A percentile compares a stretch with the other conserved stretches of the same genome.
These are phyloP conservation scores for Zygogramma bicolorata DNA, from an alignment of 2,888 invertebrate species.

Conservation along the genomic window DNA sequence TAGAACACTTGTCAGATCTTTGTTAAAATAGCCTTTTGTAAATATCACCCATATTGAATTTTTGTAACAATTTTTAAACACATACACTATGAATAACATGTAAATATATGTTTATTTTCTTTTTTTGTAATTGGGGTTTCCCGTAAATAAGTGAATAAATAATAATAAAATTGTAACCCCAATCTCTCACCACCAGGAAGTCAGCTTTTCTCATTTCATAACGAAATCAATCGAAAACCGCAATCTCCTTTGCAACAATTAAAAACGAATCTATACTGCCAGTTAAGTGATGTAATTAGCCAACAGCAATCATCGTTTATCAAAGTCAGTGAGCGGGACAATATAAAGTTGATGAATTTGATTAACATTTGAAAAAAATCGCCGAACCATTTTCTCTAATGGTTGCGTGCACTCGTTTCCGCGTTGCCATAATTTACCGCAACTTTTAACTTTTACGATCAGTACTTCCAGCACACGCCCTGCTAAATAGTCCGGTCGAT, in stretches of 20 bases:
- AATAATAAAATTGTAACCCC: not conserved
- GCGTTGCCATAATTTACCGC: conserved; percentile 12
- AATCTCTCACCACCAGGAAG: not conserved
- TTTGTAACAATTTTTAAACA: no score
- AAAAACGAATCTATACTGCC: conserved; percentile 2
- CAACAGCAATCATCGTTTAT: conserved; percentile 7
- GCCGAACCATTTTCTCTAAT: conserved; percentile 13
- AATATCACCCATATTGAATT: no score
- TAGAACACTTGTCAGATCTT: no score
- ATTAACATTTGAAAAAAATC: conserved; percentile 12
- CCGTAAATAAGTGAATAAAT: no score
- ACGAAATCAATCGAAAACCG: not conserved
- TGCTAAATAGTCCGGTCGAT: not conserved
- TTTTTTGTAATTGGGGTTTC: no score
- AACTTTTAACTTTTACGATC: not conserved
- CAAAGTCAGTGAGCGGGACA: not conserved
- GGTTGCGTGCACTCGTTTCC: conserved; percentile 8
- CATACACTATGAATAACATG: no score
- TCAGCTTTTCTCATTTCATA: not conserved
- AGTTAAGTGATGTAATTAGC: conserved; percentile 12
- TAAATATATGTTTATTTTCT: no score
- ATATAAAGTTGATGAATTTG: conserved; percentile 1
- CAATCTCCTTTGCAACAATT: not conserved
- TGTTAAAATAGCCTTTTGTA: no score
- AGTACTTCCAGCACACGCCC: not conserved